phyloP scores from a whole-genome alignment of 1,140 invertebrate species.

The Drosophila arizonae region DNA sequence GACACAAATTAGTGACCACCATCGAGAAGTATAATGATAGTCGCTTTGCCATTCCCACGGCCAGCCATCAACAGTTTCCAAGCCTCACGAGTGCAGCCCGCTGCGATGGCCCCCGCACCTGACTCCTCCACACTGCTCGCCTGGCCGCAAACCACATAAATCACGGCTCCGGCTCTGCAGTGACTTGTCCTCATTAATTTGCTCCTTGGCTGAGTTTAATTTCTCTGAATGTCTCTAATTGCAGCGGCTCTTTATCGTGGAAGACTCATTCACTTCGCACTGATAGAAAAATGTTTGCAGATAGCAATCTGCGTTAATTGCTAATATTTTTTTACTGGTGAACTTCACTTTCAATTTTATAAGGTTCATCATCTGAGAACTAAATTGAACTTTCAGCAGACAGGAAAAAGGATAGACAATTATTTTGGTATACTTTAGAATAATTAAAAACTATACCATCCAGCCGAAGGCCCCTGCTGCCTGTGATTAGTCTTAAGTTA shows the following conservation, averaged over 20 bases:
- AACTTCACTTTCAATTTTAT: no score
- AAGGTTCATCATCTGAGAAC: no score
- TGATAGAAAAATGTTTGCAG: conserved; percentile 20
- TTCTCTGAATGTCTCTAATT: conserved; percentile 50
- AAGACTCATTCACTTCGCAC: not conserved
- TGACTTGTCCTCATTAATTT: conserved; percentile 55
- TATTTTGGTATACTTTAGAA: no score
- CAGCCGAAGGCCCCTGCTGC: no score
- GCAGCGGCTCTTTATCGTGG: conserved; percentile 10
- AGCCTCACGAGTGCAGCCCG: conserved; percentile 12
- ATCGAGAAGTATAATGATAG: conserved; percentile 27
- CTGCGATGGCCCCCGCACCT: conserved; percentile 38
- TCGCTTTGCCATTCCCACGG: conserved; percentile 1
- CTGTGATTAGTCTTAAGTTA: no score
- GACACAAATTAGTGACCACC: conserved; percentile 54
- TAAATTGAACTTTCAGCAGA: no score
- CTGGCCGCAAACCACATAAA: conserved; percentile 43
- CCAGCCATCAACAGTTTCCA: not conserved
- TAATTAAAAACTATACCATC: no score
- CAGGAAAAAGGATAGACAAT: no score
- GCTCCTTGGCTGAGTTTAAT: conserved; percentile 39
- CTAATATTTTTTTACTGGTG: conserved; percentile 9
- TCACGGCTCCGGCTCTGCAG: conserved; percentile 31
- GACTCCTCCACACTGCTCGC: not conserved
- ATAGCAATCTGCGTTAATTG: conserved; percentile 43